Evolutionary conservation across 2,888 invertebrate species (phyloP).

Genomic region (Polydrusus cervinus): DNA sequence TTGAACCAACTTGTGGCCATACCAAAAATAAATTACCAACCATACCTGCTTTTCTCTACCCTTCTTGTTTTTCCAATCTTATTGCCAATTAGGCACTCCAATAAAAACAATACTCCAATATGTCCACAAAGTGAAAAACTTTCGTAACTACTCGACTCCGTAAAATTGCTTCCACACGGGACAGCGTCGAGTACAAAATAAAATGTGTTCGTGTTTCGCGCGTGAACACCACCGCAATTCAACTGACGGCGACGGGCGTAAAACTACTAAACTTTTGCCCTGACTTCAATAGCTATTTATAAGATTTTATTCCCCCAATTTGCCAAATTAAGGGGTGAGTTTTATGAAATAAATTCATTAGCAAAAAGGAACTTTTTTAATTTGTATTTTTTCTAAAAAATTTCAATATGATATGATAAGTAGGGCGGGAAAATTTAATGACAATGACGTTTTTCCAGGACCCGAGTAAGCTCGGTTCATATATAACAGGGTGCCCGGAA

Average conservation of each 20-base stretch:
- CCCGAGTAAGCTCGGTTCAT: no score
- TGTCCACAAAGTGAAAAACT: constrained; percentile 35
- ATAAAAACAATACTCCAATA: constrained; percentile 11
- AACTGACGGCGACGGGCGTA: constrained; percentile 47
- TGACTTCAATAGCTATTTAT: constrained; percentile 54
- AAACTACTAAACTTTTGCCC: constrained; percentile 52
- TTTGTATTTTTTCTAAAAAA: constrained; percentile 25
- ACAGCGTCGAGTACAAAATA: constrained; percentile 33
- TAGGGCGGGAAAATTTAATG: no score
- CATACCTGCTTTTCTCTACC: not conserved
- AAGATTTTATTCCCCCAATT: constrained; percentile 53
- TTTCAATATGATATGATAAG: no score
- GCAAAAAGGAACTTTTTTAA: constrained; percentile 25
- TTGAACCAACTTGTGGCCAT: no score
- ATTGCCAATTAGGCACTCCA: constrained; percentile 6
- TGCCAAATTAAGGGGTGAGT: constrained; percentile 50
- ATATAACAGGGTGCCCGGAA: no score
- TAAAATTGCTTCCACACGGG: constrained; percentile 43
- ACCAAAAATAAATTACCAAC: not conserved
- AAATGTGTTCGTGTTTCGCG: constrained; percentile 38
- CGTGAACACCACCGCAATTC: constrained; percentile 48
- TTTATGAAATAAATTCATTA: constrained; percentile 47
- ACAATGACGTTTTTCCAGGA: no score
- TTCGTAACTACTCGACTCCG: constrained; percentile 38
- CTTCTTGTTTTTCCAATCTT: not conserved